These are phyloP conservation scores for Hyperopisus bebe DNA, from an alignment of 2,113 vertebrate genomes.

Conservation along the genomic window DNA sequence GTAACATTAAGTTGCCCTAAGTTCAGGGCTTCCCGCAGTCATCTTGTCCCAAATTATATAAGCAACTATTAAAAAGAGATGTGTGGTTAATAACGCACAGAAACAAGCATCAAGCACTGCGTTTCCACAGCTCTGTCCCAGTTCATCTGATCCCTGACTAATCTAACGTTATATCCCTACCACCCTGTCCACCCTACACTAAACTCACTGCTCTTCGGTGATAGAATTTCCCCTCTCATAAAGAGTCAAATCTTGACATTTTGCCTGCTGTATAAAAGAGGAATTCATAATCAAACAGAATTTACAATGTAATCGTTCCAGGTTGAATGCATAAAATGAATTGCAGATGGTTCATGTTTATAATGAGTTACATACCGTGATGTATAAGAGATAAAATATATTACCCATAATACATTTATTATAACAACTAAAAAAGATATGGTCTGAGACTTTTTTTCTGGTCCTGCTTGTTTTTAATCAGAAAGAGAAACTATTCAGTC, in stretches of 20 bases:
- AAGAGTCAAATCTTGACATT: constrained; percentile 5
- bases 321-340: neutral
- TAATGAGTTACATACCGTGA: neutral
- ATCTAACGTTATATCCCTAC: neutral
- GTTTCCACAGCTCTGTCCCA: neutral
- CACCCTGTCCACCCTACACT: neutral
- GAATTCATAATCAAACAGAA: constrained; percentile 1
- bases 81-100: neutral
- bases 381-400: neutral
- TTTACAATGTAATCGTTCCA: neutral
- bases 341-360: constrained; percentile 8
- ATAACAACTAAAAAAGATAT: neutral
- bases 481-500: neutral
- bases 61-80: neutral
- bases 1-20: neutral
- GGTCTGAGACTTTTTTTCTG: neutral
- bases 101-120: neutral
- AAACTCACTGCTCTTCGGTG: neutral
- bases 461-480: neutral
- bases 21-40: neutral
- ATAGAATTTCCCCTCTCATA: neutral
- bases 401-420: neutral
- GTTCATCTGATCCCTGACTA: neutral
- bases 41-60: neutral
- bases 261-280: neutral